Evolutionary conservation across 2,113 vertebrate species (phyloP).

Genomic region (Oxyruncus cristatus): DNA sequence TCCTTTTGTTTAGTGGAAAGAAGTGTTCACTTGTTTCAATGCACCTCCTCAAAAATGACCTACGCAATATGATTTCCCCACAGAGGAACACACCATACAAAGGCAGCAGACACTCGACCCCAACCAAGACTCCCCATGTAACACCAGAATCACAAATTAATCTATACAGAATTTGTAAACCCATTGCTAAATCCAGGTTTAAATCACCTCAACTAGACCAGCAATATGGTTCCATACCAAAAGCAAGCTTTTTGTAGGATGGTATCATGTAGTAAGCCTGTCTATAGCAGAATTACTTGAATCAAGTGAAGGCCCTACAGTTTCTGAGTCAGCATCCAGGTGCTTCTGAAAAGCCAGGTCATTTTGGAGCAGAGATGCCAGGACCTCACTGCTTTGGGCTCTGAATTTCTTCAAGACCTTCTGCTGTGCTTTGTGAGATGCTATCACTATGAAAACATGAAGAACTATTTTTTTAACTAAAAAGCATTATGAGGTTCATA

Average conservation of each 20-base stretch:
- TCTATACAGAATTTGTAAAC: background rate
- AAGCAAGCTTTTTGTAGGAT: background rate
- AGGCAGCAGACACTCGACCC: background rate
- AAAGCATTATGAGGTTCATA: background rate
- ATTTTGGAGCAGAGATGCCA: background rate
- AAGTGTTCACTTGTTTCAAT: background rate
- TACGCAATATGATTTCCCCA: background rate
- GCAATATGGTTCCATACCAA: background rate
- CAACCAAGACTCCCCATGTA: background rate
- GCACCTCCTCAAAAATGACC: background rate
- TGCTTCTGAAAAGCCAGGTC: background rate
- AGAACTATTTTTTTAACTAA: background rate
- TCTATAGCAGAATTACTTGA: background rate
- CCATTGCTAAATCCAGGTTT: background rate
- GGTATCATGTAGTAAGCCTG: background rate
- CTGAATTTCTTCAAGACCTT: background rate
- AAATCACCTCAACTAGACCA: background rate
- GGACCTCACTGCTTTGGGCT: background rate
- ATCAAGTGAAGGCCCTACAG: background rate
- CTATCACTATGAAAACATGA: background rate
- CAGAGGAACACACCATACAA: fast-evolving
- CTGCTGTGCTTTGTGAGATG: background rate
- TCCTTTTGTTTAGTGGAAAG: conserved; percentile 24
- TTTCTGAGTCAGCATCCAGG: background rate
- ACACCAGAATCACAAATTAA: background rate